Evolutionary conservation across 1,140 invertebrate species (phyloP).

Genomic region (Drosophila nigrodunni): DNA sequence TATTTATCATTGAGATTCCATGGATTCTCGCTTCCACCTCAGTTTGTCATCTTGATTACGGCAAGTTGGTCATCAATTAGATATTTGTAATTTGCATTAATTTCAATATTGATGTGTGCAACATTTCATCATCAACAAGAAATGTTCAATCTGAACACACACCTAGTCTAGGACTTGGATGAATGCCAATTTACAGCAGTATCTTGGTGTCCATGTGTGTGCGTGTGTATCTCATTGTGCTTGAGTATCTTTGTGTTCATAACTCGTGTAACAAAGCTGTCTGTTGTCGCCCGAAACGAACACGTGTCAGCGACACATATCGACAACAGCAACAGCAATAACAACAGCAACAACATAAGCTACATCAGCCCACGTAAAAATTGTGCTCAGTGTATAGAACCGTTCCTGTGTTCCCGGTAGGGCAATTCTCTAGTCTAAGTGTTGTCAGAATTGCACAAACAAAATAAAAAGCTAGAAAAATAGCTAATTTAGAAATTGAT

Average conservation of each 20-base stretch:
- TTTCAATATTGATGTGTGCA: slow-evolving; percentile 46
- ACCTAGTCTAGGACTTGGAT: slow-evolving; percentile 8
- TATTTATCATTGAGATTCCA: background rate
- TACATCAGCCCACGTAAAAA: slow-evolving; percentile 44
- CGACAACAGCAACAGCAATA: slow-evolving; percentile 28
- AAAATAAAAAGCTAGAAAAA: too few species aligned
- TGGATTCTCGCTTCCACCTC: background rate
- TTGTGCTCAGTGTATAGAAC: slow-evolving; percentile 1
- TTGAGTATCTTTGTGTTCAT: slow-evolving; percentile 37
- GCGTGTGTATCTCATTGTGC: slow-evolving; percentile 26
- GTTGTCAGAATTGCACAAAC: too few species aligned
- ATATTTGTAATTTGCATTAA: slow-evolving; percentile 55
- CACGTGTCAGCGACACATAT: slow-evolving; percentile 74
- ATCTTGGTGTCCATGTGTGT: slow-evolving; percentile 5
- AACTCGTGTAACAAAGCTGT: slow-evolving; percentile 66
- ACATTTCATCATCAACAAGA: slow-evolving; percentile 29
- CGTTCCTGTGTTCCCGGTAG: background rate
- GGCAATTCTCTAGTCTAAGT: too few species aligned
- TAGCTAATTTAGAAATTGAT: too few species aligned
- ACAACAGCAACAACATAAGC: slow-evolving; percentile 33
- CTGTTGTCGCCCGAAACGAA: slow-evolving; percentile 68
- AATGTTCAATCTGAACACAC: slow-evolving; percentile 2
- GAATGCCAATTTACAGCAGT: slow-evolving; percentile 29
- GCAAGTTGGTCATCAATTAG: slow-evolving; percentile 38
- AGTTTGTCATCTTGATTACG: background rate